Percentiles rank a stretch among this genome's conserved stretches.
These are phyloP conservation scores for Pristionchus mayeri DNA, from an alignment of 2,888 invertebrate species.

Conservation along the genomic window DNA sequence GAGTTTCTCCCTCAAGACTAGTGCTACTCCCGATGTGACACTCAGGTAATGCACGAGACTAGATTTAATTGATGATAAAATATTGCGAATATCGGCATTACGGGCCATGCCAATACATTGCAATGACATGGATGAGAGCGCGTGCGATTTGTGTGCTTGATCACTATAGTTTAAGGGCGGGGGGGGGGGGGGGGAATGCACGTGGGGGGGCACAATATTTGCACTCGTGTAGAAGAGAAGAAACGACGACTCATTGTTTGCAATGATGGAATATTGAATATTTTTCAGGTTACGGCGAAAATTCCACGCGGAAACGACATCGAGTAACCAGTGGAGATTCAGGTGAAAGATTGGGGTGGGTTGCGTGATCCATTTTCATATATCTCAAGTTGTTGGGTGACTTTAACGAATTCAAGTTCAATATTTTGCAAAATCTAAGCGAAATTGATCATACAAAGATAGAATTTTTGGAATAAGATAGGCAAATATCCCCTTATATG, in stretches of 20 bases:
- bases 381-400: too few relatives aligned
- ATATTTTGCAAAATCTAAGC: too few relatives aligned
- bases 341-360: too few relatives aligned
- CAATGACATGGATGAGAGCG: not conserved
- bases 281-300: constrained; percentile 58
- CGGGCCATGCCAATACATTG: too few relatives aligned
- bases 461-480: too few relatives aligned
- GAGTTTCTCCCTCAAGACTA: constrained; percentile 61
- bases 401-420: too few relatives aligned
- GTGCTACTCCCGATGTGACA: constrained; percentile 56
- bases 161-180: not conserved
- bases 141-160: not conserved
- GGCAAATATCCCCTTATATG: too few relatives aligned
- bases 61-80: not conserved
- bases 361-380: too few relatives aligned
- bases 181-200: too few relatives aligned
- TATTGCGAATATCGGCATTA: too few relatives aligned
- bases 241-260: not conserved
- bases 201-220: not conserved
- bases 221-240: not conserved
- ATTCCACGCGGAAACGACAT: constrained; percentile 57
- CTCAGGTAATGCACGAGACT: constrained; percentile 53
- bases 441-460: too few relatives aligned
- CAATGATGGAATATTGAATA: not conserved
- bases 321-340: constrained; percentile 59